Conservation (phyloP, 2,113 vertebrate genomes). For the Tursiops truncatus region DNA sequence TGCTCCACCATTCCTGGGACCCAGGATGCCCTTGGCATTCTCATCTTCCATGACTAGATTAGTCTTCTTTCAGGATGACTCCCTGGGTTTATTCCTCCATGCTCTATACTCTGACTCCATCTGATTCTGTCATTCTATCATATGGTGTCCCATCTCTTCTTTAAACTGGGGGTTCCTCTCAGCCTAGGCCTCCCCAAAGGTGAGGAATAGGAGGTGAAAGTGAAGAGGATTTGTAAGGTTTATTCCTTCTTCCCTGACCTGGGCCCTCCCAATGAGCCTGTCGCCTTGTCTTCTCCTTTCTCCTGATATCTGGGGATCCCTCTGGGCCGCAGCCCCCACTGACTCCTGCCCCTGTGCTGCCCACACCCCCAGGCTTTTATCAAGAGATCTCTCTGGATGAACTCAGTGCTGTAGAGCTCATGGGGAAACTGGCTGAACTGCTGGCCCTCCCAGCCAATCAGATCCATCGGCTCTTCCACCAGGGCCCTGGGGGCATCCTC, state of each 20-base stretch:
- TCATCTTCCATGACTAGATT: background rate
- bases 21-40: background rate
- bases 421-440: conserved; percentile 72
- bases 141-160: background rate
- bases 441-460: conserved; percentile 71
- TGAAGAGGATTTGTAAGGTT: background rate
- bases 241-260: background rate
- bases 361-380: conserved; percentile 57
- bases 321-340: background rate
- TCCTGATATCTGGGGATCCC: background rate
- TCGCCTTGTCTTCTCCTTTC: background rate
- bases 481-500: conserved; percentile 75
- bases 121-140: background rate
- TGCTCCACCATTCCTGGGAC: background rate
- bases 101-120: background rate
- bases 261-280: background rate
- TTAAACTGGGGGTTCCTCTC: background rate
- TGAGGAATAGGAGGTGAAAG: background rate
- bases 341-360: background rate
- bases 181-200: background rate
- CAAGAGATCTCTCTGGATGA: conserved; percentile 79
- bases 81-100: background rate
- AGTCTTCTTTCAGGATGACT: background rate
- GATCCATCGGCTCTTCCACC: conserved; percentile 68
- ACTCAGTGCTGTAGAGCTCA: conserved; percentile 69